Evolutionary conservation across 2,888 invertebrate genomes (phyloP), one percentile per base, ranked within the genome.

Genomic region (Stegana nigrithorax): DNA sequence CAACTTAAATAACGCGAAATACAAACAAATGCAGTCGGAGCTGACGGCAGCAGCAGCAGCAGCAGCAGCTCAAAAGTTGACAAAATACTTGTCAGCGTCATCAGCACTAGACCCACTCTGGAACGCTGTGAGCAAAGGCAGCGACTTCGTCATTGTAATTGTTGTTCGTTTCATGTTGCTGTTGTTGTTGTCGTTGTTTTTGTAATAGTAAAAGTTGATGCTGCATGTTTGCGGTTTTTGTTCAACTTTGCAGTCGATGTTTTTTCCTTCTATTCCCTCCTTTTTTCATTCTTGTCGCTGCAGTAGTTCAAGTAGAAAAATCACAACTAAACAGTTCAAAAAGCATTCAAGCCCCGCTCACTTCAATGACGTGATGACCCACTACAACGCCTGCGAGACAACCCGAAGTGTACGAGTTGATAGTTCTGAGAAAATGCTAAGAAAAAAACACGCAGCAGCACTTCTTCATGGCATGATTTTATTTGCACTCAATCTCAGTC

Each of bases 401-500:
- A 64, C 73, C 71, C 67, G 71, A 75, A 78, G 74, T 78, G 75
- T 75, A 75, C 78, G 73, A 78, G 73, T 73, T 75, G 78, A 77
- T 73, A 65, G 78, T 76, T 75, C 50, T 73, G 75, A 75, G 78
- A 78, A 75, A 75, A 73, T n/a, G 77, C 75, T 72, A 67, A 72
- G 71, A 70, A 70, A 70, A 39, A 72, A 75, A 65, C 72, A 67
- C 70, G 62, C 55, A 60, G 59, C 62, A 63, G 72, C 73, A 73
- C 75, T 75, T 55, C 36, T 55, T 78, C 74, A 75, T 68, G 74
- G 73, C 78, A 78, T 78, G 76, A 78, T 76, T 76, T 76, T 78
- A 76, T 76, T 76, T 76, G 76, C 76, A 76, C 76, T 76, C 78
- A 76, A 76, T 78, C 70, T 66, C 67, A 42, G 69, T 12, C 39